A percentile compares a stretch with the other conserved stretches of the same genome.
Conservation (phyloP, 2,113 vertebrate species). For the Lynx canadensis region DNA sequence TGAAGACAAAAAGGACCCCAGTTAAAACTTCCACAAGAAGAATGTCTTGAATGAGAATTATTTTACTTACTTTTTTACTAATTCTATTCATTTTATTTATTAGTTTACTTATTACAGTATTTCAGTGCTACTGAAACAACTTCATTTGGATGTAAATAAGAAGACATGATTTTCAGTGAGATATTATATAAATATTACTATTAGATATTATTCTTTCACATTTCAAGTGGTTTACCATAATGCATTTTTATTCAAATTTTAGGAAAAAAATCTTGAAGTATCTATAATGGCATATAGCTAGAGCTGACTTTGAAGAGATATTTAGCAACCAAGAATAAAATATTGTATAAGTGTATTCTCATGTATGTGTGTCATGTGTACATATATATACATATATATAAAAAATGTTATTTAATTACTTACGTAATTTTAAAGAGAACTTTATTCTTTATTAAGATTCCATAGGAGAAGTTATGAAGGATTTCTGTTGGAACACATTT, state of each 20-base stretch:
- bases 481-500: conserved; percentile 89
- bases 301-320: not conserved
- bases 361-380: not conserved
- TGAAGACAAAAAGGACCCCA: not conserved
- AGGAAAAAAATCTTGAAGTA: not conserved
- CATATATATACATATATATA: not conserved
- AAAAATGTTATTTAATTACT: not conserved
- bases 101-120: not conserved
- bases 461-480: conserved; percentile 90
- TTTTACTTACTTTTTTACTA: not conserved
- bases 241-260: not conserved
- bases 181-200: not conserved
- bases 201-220: not conserved
- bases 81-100: not conserved
- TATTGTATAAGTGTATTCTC: not conserved
- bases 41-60: not conserved
- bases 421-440: conserved; percentile 79
- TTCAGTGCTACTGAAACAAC: not conserved
- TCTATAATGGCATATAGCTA: not conserved
- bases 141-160: not conserved
- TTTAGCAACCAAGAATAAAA: not conserved
- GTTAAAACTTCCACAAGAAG: not conserved
- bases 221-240: not conserved
- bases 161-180: not conserved
- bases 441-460: conserved; percentile 91